Conservation (phyloP, 2,888 invertebrate genomes). For the Amiota minor region DNA sequence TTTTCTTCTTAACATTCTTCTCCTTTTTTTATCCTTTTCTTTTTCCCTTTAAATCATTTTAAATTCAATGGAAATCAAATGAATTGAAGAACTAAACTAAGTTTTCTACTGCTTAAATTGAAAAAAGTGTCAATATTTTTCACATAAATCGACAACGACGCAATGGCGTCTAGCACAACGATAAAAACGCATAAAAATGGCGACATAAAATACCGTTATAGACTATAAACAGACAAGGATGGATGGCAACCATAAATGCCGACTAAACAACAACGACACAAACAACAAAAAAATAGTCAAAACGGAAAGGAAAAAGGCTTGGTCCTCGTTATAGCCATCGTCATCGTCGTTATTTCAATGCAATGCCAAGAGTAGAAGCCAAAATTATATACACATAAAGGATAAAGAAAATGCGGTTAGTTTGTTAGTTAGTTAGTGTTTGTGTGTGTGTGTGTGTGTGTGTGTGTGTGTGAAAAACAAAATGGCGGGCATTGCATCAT, state of each 20-base stretch:
- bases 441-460: too few species aligned
- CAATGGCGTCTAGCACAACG: constrained; percentile 33
- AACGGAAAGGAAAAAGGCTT: constrained; percentile 19
- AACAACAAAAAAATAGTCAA: background rate
- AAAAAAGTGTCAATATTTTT: constrained; percentile 43
- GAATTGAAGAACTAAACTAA: too few species aligned
- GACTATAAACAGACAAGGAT: background rate
- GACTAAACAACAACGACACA: background rate
- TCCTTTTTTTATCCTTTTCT: too few species aligned
- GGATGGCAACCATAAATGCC: background rate
- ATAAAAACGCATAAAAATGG: constrained; percentile 39
- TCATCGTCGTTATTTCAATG: background rate
- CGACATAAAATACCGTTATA: constrained; percentile 36
- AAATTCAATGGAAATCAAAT: too few species aligned
- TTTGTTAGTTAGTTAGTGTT: too few species aligned
- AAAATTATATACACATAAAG: background rate
- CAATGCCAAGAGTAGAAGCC: constrained; percentile 17
- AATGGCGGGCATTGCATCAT: constrained; percentile 20
- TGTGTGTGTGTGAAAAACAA: background rate
- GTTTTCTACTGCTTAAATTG: background rate
- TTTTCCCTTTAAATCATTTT: too few species aligned
- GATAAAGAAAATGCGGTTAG: background rate
- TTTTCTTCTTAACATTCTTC: too few species aligned
- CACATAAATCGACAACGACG: constrained; percentile 44
- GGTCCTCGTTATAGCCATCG: background rate